Evolutionary conservation across 2,113 vertebrate genomes (phyloP), one percentile per base, ranked within the genome.

Genomic region (Jaculus jaculus): DNA sequence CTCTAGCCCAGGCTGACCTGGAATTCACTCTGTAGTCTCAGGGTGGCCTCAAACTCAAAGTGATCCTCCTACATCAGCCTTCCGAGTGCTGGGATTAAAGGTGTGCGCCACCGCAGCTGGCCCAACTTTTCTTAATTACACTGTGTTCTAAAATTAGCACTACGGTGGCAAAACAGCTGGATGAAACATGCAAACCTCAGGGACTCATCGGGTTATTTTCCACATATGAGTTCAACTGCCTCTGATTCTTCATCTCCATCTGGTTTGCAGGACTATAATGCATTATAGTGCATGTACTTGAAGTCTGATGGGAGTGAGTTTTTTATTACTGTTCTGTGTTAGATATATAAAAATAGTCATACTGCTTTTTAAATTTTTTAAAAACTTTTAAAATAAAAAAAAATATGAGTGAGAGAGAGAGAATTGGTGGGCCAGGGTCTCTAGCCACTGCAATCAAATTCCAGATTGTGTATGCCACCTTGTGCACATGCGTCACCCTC

Each of bases 71-170:
- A 47, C 8, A 8, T 8, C 42, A 47, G 42, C 42, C 42, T 47
- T 47, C 42, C 42, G 8, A 47, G 42, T 47, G 42, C 42, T 6
- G 42, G 42, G 42, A 47, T 47, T 47, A 47, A 47, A 47, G 42
- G 42, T 47, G 42, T 47, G 8, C 8, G 42, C 42, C 42, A 47
- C 42, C 42, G 8, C 42, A 47, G 42, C 42, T 8, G n/a, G n/a
- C 42, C 42, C 42, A 87, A 92, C 84, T 91, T 94, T 94, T 84
- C 94, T 94, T 93, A 96, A 96, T 93, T 80, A 93, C n/a, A 84
- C 75, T 93, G 94, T 37, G 81, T 68, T 95, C 93, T 95, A 94
- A 96, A 96, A 81, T 95, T 95, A 96, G 93, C 79, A 79, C 66
- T 96, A 13, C 90, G 72, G 83, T 96, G 91, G 86, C 80, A 93